A percentile compares a stretch with the other conserved stretches of the same genome.
phyloP scores from a whole-genome alignment of 2,888 invertebrate species.

The Mylabris sibirica region DNA sequence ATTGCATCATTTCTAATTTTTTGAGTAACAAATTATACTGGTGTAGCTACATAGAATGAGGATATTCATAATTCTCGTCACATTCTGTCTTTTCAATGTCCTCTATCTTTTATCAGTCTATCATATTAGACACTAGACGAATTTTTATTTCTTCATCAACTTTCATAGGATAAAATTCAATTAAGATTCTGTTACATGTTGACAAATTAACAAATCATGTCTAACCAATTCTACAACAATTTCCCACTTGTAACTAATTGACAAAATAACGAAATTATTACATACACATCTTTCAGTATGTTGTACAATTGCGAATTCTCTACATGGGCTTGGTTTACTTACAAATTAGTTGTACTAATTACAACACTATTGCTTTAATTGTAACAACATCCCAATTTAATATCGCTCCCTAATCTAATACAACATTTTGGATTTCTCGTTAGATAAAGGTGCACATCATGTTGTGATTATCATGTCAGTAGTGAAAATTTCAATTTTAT shows the following conservation, averaged over 20 bases:
- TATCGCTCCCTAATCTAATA: not conserved
- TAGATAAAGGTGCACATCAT: not conserved
- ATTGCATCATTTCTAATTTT: not conserved
- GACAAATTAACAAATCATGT: not conserved
- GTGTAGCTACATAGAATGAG: not conserved
- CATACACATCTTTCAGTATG: not conserved
- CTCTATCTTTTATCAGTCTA: not conserved
- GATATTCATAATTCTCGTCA: not conserved
- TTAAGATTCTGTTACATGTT: not conserved
- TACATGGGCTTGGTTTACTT: constrained; percentile 33
- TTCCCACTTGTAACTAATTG: not conserved
- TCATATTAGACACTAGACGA: not conserved
- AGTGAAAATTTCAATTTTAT: not conserved
- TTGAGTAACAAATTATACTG: too few species aligned
- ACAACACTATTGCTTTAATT: constrained; percentile 28
- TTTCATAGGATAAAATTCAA: not conserved
- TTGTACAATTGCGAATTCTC: constrained; percentile 24
- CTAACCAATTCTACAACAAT: not conserved
- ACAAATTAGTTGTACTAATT: constrained; percentile 34
- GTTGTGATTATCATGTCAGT: too few species aligned
- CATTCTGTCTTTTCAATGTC: not conserved
- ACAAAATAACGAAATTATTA: not conserved
- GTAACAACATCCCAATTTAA: constrained; percentile 26
- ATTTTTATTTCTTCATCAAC: not conserved
- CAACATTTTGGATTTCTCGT: not conserved